Base-by-base conservation (phyloP, 2,888 invertebrate species). In the Drosophila prolongata region DNA sequence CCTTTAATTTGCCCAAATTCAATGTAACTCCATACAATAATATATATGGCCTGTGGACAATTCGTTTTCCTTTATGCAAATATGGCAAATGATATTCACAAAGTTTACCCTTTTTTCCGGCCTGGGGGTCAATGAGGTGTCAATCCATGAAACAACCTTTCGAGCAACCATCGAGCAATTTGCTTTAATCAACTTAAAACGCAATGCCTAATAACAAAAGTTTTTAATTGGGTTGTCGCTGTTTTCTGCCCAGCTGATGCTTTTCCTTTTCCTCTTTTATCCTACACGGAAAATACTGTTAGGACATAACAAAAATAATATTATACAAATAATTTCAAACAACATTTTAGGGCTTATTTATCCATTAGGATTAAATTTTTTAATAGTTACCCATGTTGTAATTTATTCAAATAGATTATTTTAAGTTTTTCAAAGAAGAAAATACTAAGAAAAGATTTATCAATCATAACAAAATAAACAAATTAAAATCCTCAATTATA, bases 211-310 rank as follows among this genome's bases (percentile, higher is more conserved):
- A 77, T 81, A 74, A 79, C 72, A 85, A 85, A 82, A 83, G 71
- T 79, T 87, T 81, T 85, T 87, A 83, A 83, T 87, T 83, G 86
- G 88, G 79, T 85, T 79, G 79, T 58, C 71, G 43, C 71, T 14
- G 70, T 16, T 50, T 67, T 42, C 37, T 38, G 30, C 42, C 54
- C 67, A 40, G 71, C 60, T 70, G 70, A 38, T 50, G 57, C 37
- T 37, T 4, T n/a, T 27, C 3, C 43, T 66, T 14, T 19, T 24
- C 38, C 35, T 35, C 14, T 61, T 49, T 35, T 59, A 34, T 34
- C 40, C 27, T 43, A 49, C 61, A 62, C 35, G 10, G 30, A 30
- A 16, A 16, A 34, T 42, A 4, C 19, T 19, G 19, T 19, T 19
- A 3, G 19, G 19, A 19, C 19, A 19, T 19, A 3, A 19, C 1